Evolutionary conservation across 1,140 invertebrate genomes (phyloP).

Genomic region (Neuroterus valhalla): DNA sequence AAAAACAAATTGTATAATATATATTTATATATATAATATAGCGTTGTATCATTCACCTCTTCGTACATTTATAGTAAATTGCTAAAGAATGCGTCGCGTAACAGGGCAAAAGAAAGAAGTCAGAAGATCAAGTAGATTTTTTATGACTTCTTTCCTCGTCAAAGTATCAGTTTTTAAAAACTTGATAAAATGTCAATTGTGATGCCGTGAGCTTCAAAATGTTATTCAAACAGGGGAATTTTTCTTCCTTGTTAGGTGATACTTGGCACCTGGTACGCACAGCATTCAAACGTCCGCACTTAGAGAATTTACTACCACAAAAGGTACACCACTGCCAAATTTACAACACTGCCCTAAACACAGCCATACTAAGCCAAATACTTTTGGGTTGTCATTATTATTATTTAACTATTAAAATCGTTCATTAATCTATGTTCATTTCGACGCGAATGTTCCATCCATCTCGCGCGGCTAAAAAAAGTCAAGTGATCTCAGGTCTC

Average conservation of each 20-base stretch:
- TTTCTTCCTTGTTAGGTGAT: not conserved
- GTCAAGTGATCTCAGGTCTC: not conserved
- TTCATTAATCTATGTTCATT: constrained; percentile 51
- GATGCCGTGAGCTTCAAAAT: constrained; percentile 4
- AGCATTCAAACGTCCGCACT: constrained; percentile 53
- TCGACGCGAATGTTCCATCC: not conserved
- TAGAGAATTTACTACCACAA: constrained; percentile 52
- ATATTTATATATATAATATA: constrained; percentile 47
- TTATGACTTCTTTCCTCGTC: constrained; percentile 7
- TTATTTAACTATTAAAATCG: constrained; percentile 53
- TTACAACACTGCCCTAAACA: constrained; percentile 71
- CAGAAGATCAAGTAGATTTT: constrained; percentile 13
- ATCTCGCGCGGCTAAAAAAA: constrained; percentile 1
- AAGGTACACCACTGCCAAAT: constrained; percentile 61
- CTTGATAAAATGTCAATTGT: not conserved
- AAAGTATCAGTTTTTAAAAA: constrained; percentile 2
- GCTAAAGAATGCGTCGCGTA: constrained; percentile 56
- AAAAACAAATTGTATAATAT: constrained; percentile 55
- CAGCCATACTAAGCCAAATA: constrained; percentile 75
- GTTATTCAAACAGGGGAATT: constrained; percentile 15
- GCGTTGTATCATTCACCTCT: constrained; percentile 57
- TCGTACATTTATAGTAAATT: constrained; percentile 63
- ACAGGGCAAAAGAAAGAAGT: constrained; percentile 38
- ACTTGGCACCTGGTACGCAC: constrained; percentile 46
- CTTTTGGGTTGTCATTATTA: constrained; percentile 68